Evolutionary conservation across 2,797 vertebrate species (phyloP).

Genomic region (Eulemur albifrons): DNA sequence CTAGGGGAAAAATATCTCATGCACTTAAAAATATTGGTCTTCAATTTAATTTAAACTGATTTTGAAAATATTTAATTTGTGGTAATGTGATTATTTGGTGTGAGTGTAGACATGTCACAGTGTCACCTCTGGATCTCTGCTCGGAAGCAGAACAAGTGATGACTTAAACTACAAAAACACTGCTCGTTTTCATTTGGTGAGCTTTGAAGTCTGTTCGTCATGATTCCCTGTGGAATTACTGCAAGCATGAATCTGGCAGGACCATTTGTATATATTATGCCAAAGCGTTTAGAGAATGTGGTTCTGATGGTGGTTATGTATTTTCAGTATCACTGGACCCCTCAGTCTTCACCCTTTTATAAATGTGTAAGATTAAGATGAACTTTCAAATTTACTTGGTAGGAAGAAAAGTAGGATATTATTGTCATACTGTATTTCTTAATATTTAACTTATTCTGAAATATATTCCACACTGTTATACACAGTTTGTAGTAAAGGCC

Average conservation of each 20-base stretch:
- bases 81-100: slow-evolving; percentile 63
- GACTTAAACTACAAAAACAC: background rate
- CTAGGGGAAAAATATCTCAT: background rate
- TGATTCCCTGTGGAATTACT: slow-evolving; percentile 32
- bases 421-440: slow-evolving; percentile 73
- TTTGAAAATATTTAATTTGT: slow-evolving; percentile 83
- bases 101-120: background rate
- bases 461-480: slow-evolving; percentile 64
- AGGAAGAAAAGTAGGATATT: slow-evolving; percentile 77
- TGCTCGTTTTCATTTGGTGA: background rate
- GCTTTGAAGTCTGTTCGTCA: slow-evolving; percentile 30
- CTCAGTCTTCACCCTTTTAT: slow-evolving; percentile 73
- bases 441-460: slow-evolving; percentile 87
- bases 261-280: slow-evolving; percentile 76
- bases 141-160: slow-evolving; percentile 28
- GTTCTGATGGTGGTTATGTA: slow-evolving; percentile 67
- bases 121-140: slow-evolving; percentile 60
- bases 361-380: slow-evolving; percentile 73
- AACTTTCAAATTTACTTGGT: slow-evolving; percentile 74
- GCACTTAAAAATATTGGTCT: slow-evolving; percentile 66
- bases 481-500: slow-evolving; percentile 74
- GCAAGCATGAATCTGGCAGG: slow-evolving; percentile 66
- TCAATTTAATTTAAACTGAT: slow-evolving; percentile 80
- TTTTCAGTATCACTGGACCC: slow-evolving; percentile 78
- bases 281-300: slow-evolving; percentile 74